Evolutionary conservation across 2,888 invertebrate genomes (phyloP), one percentile per base, ranked within the genome.

Genomic region (Apeira syringaria): DNA sequence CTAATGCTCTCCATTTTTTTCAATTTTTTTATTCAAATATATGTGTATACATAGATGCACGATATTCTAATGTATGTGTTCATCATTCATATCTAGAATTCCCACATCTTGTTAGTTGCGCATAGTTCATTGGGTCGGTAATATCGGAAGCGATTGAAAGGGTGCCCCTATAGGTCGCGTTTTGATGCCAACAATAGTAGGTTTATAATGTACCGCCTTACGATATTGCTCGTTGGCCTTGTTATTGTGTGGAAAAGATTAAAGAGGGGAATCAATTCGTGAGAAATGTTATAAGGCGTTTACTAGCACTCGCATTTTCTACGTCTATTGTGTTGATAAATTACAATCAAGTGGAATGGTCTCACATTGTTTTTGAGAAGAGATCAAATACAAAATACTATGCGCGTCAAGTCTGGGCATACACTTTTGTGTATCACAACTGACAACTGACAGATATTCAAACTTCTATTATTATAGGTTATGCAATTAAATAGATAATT

Each of bases 81-180:
- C n/a, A n/a, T n/a, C 17, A 10, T 26, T 6, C 27, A 27, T n/a
- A 18, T 35, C 35, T 18, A 27, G 27, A 0, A n/a, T 11, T 11
- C 12, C 6, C 11, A 11, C 0, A 6, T 6, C 8, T 1, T 2
- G 8, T 18, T n/a, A 2, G 3, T 2, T 28, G 10, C 24, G 18
- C 20, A 20, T 25, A 35, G 47, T 37, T 50, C 53, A 54, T 47
- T 49, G 53, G 31, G 42, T 34, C 34, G 26, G 47, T 34, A 48
- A 50, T 38, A 41, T 38, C 31, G 38, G 22, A 26, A 32, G 8
- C 43, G 44, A 37, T 49, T 34, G 50, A 45, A 45, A 53, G 45
- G 39, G 42, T 45, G 36, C 51, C 13, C 5, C 24, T 24, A 8
- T 13, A 29, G 26, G 20, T n/a, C 44, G 47, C 37, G 40, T 46